Percentiles rank a stretch among this genome's conserved stretches.
These are phyloP conservation scores for Drosophila pseudotalamancana DNA, from an alignment of 2,888 invertebrate species.

Conservation along the genomic window DNA sequence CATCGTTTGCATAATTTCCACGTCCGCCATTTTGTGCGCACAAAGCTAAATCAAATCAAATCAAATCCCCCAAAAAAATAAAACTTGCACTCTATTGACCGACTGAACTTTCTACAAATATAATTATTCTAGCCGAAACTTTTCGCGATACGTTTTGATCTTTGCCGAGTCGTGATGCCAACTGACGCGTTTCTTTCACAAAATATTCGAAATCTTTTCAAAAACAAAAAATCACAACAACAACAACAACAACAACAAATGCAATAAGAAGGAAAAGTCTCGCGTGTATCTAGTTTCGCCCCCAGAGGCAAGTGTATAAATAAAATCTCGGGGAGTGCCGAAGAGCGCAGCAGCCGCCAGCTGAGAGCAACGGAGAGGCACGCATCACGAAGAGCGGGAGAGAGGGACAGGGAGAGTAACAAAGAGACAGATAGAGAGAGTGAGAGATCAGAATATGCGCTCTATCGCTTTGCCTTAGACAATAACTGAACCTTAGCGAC, in stretches of 20 bases:
- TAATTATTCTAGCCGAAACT: constrained; percentile 42
- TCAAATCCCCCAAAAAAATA: neutral
- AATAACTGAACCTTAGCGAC: constrained; percentile 60
- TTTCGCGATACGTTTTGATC: constrained; percentile 75
- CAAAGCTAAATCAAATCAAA: neutral
- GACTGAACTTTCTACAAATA: constrained; percentile 78
- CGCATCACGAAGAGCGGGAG: neutral
- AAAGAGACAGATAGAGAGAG: neutral
- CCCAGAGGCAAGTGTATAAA: constrained; percentile 77
- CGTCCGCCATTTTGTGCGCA: constrained; percentile 91
- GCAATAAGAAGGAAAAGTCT: constrained; percentile 13
- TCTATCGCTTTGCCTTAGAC: constrained; percentile 41
- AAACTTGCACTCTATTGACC: constrained; percentile 76
- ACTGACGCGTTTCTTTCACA: constrained; percentile 74
- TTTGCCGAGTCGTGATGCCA: constrained; percentile 83
- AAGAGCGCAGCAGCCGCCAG: constrained; percentile 21
- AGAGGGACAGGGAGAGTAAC: neutral
- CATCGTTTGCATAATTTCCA: constrained; percentile 94
- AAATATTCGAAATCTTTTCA: constrained; percentile 68
- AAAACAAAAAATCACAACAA: neutral
- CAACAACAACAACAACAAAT: neutral
- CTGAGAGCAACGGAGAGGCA: constrained; percentile 33
- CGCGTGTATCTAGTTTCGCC: constrained; percentile 75
- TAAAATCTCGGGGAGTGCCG: constrained; percentile 64
- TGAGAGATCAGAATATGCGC: neutral